phyloP scores from a whole-genome alignment of 2,888 invertebrate species.

The Harmothoe impar region DNA sequence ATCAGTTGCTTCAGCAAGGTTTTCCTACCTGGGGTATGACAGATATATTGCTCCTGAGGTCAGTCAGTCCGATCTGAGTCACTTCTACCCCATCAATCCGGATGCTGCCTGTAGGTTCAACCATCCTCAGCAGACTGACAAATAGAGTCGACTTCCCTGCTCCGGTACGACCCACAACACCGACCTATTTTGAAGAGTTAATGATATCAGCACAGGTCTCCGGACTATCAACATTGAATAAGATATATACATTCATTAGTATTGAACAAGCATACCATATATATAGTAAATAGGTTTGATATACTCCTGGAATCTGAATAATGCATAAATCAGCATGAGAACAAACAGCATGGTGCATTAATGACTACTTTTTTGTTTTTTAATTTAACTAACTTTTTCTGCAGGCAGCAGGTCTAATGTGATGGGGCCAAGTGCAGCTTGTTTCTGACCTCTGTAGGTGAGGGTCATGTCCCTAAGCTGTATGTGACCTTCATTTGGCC shows the following conservation, averaged over 20 bases:
- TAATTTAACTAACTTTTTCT: conserved; percentile 9
- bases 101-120: conserved; percentile 41
- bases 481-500: not conserved
- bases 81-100: not conserved
- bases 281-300: no score
- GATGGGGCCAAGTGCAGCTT: not conserved
- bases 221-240: no score
- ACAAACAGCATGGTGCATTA: no score
- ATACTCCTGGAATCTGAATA: no score
- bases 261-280: no score
- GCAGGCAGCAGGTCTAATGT: not conserved
- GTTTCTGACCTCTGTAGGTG: not conserved
- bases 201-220: no score
- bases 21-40: conserved; percentile 51
- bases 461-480: not conserved
- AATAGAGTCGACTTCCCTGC: conserved; percentile 37
- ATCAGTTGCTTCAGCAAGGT: no score
- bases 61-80: not conserved
- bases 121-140: conserved; percentile 38
- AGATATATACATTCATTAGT: no score
- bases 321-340: no score
- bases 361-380: no score
- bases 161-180: conserved; percentile 9
- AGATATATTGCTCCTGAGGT: not conserved
- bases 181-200: no score